Conservation (phyloP, 2,888 invertebrate species). For the Gisinianus flammeolus region DNA sequence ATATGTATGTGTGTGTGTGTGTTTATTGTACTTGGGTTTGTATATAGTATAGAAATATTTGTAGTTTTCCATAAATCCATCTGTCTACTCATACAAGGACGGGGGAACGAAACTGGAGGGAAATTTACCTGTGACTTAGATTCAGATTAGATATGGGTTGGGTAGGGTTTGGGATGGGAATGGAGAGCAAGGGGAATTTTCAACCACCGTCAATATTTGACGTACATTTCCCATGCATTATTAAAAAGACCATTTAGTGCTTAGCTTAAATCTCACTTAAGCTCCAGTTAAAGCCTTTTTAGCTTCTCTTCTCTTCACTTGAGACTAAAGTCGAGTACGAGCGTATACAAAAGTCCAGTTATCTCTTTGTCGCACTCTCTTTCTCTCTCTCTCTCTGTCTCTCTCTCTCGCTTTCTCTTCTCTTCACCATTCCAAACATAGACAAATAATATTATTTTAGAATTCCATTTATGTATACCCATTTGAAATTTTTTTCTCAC, state of each 20-base stretch:
- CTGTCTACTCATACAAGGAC: too few species aligned
- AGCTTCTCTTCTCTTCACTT: not conserved
- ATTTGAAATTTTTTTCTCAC: too few species aligned
- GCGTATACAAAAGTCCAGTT: not conserved
- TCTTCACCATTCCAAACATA: not conserved
- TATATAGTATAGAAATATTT: too few species aligned
- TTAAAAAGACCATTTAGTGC: constrained; percentile 9
- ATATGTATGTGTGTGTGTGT: too few species aligned
- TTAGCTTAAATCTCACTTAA: constrained; percentile 1
- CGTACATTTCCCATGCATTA: not conserved
- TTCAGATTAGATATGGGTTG: not conserved
- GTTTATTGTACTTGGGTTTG: too few species aligned
- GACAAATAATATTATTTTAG: not conserved
- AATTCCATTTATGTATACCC: too few species aligned
- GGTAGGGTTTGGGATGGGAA: not conserved
- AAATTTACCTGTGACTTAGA: not conserved
- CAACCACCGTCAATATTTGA: constrained; percentile 26
- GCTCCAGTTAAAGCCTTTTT: not conserved
- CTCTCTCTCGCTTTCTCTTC: too few species aligned
- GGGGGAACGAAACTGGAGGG: too few species aligned
- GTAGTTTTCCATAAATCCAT: too few species aligned
- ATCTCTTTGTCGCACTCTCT: not conserved
- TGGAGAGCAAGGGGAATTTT: not conserved
- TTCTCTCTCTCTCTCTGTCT: not conserved
- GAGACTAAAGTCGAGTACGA: not conserved